Conservation (phyloP, 2,797 vertebrate species). For the Stomatorhinus walkeri region DNA sequence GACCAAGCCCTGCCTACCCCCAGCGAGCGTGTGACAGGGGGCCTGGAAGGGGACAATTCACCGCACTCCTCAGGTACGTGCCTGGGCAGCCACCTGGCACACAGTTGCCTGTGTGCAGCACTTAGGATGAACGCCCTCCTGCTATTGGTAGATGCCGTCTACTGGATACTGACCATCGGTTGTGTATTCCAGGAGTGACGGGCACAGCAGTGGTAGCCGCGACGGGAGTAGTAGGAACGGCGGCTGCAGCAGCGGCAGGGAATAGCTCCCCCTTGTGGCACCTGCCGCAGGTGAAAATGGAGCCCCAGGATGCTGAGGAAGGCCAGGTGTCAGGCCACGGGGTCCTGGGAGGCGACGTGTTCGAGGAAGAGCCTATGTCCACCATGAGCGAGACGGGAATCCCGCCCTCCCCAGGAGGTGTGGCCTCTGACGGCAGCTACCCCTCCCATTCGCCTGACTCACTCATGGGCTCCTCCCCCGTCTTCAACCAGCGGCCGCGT, state of each 20-base stretch:
- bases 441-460: conserved; percentile 89
- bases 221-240: background rate
- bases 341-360: conserved; percentile 82
- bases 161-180: conserved; percentile 4
- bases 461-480: conserved; percentile 83
- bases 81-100: background rate
- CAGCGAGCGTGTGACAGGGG: conserved; percentile 74
- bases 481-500: conserved; percentile 89
- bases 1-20: conserved; percentile 85
- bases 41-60: conserved; percentile 82
- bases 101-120: background rate
- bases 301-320: conserved; percentile 87
- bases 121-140: background rate
- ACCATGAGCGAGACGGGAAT: conserved; percentile 89
- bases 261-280: conserved; percentile 89
- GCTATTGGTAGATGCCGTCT: background rate
- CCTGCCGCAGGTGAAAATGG: conserved; percentile 86
- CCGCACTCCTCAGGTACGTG: conserved; percentile 78
- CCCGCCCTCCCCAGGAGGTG: conserved; percentile 72
- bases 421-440: conserved; percentile 81
- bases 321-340: conserved; percentile 67
- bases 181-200: background rate
- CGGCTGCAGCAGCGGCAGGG: conserved; percentile 50
- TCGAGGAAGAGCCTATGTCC: conserved; percentile 93
- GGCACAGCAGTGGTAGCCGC: background rate